A percentile compares a stretch with the other conserved stretches of the same genome.
These are phyloP conservation scores for Phocoena phocoena DNA, from an alignment of 2,113 vertebrate species.

Conservation along the genomic window DNA sequence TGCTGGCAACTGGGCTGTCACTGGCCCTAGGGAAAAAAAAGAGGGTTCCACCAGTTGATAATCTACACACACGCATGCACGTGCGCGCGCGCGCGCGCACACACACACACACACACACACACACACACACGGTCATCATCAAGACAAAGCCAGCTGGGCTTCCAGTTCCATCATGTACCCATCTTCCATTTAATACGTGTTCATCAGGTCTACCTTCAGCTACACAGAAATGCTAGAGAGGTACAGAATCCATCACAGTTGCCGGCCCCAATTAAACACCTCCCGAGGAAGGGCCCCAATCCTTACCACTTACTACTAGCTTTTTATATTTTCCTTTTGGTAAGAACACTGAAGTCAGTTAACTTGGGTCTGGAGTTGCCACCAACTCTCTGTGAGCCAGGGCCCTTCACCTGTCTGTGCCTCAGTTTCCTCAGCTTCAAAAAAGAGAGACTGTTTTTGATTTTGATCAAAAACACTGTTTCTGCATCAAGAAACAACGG, in stretches of 20 bases:
- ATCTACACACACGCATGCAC: not conserved
- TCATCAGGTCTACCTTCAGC: not conserved
- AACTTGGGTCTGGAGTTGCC: not conserved
- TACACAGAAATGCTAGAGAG: not conserved
- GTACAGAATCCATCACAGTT: not conserved
- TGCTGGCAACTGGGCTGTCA: not conserved
- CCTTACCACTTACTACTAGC: not conserved
- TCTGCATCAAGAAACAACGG: not conserved
- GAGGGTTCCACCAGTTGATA: not conserved
- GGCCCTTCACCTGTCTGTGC: not conserved
- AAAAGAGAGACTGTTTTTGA: not conserved
- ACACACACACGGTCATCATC: not conserved
- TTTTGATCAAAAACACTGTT: not conserved
- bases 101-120: not conserved
- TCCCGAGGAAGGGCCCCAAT: not conserved
- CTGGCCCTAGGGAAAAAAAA: not conserved
- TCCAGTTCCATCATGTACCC: not conserved
- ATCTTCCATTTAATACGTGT: not conserved
- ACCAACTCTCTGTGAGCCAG: not conserved
- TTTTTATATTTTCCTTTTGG: conserved; percentile 19
- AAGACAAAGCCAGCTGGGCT: not conserved
- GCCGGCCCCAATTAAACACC: not conserved
- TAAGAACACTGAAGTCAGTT: not conserved
- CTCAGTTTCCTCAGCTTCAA: not conserved
- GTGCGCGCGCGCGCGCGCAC: too few species aligned